Percentiles rank a stretch among this genome's conserved stretches.
These are phyloP conservation scores for Neoarius graeffei DNA, from an alignment of 2,113 vertebrate genomes.

Conservation along the genomic window DNA sequence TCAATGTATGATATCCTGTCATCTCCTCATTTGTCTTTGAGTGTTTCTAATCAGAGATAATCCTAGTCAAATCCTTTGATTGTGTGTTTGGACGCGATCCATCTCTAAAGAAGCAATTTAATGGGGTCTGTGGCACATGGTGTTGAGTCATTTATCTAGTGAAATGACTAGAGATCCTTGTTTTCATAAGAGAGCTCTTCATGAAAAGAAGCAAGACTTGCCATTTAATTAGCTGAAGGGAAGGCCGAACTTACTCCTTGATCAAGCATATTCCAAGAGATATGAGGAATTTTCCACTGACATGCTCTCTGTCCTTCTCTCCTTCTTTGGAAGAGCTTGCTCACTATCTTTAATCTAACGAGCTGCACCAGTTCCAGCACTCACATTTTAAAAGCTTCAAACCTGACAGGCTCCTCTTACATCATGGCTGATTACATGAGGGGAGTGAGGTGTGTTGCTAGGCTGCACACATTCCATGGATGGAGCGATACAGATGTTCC, in stretches of 20 bases:
- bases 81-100: slow-evolving; percentile 95
- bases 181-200: slow-evolving; percentile 94
- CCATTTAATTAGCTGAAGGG: slow-evolving; percentile 93
- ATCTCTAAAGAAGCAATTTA: slow-evolving; percentile 89
- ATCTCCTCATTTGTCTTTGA: slow-evolving; percentile 81
- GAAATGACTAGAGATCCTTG: slow-evolving; percentile 87
- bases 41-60: slow-evolving; percentile 96
- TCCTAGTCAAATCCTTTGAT: slow-evolving; percentile 97
- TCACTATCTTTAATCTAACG: slow-evolving; percentile 25
- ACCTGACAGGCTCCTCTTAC: slow-evolving; percentile 45
- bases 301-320: slow-evolving; percentile 19
- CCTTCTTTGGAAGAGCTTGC: slow-evolving; percentile 43
- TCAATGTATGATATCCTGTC: slow-evolving; percentile 85
- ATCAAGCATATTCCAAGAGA: slow-evolving; percentile 79
- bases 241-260: slow-evolving; percentile 74
- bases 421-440: slow-evolving; percentile 46
- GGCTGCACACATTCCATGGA: slow-evolving; percentile 46
- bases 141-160: slow-evolving; percentile 89
- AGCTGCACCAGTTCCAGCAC: slow-evolving; percentile 25
- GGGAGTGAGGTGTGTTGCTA: slow-evolving; percentile 47
- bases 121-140: slow-evolving; percentile 94
- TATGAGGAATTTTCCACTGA: slow-evolving; percentile 56
- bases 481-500: slow-evolving; percentile 38
- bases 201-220: slow-evolving; percentile 82
- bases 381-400: slow-evolving; percentile 43